Base-by-base conservation (phyloP, 2,797 vertebrate species). In the Urophycis tenuis region DNA sequence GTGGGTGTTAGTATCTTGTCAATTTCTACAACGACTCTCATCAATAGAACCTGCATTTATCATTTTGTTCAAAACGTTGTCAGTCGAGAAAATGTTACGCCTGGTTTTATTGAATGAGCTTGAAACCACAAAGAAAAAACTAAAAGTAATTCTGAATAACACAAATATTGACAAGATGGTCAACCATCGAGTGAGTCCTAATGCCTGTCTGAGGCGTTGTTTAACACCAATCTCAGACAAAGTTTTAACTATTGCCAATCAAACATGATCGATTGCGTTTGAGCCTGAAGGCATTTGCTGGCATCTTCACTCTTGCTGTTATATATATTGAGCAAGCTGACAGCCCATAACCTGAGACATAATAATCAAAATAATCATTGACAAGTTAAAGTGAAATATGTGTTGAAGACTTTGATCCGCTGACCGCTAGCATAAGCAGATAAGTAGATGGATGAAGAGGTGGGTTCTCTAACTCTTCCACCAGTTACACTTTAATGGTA, bases 1-100 rank as follows among this genome's bases (percentile, higher is more conserved):
- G 79, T 87, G 77, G 76, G 73, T 83, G 78, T 85, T 45, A 76
- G 76, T 80, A 73, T 75, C 2, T 35, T 78, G 82, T 76, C 77
- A 76, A 79, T 34, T 85, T 84, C 82, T 30, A 49, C 81, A 36
- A 88, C 82, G 86, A 90, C 88, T 88, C 86, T 88, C 81, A 85
- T 71, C 31, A 81, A 80, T 78, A 79, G 76, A 81, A 19, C 30
- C 19, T 15, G 69, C 69, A 31, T 33, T 19, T 10, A 31, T 31
- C 22, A 31, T 33, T 33, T 33, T 69, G 45, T 22, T 67, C n/a
- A 64, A 1, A 73, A 80, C 81, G 22, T 80, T 88, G 76, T 80
- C 74, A 69, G 73, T 74, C 67, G 67, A 78, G 81, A 19, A 49
- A 49, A 49, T 49, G 41, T 49, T 49, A 2, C 15, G 12, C 14